phyloP scores from a whole-genome alignment of 2,888 invertebrate genomes.

The Mamestra brassicae region DNA sequence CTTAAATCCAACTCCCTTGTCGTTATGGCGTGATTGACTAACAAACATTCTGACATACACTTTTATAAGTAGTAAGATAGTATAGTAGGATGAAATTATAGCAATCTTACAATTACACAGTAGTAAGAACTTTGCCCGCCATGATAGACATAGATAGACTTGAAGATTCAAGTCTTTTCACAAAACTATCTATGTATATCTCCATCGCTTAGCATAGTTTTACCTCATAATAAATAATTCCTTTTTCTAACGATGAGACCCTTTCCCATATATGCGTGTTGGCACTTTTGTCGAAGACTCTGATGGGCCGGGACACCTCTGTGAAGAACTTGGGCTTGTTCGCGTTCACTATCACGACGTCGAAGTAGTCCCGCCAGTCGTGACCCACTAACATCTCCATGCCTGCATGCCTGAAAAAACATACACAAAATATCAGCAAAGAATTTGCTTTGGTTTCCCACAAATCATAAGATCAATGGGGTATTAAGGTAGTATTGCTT shows the following conservation, averaged over 20 bases:
- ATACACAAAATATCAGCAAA: constrained; percentile 17
- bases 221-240: constrained; percentile 98
- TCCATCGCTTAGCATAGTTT: constrained; percentile 11
- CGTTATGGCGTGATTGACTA: not conserved
- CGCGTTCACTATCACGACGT: constrained; percentile 98
- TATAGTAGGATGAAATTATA: not conserved
- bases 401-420: constrained; percentile 94
- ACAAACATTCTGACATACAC: not conserved
- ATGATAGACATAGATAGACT: too few species aligned
- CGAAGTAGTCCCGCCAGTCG: constrained; percentile 97
- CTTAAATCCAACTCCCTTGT: not conserved
- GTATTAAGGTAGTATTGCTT: too few species aligned
- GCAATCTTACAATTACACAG: not conserved
- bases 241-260: constrained; percentile 96
- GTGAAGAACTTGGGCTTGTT: constrained; percentile 99
- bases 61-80: not conserved
- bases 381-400: constrained; percentile 97
- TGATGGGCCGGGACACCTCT: constrained; percentile 96
- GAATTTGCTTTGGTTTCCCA: not conserved
- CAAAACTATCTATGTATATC: not conserved
- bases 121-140: too few species aligned
- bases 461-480: not conserved
- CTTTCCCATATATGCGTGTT: constrained; percentile 97
- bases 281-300: constrained; percentile 95
- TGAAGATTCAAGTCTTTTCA: not conserved